Evolutionary conservation across 2,888 invertebrate species (phyloP).

Genomic region (Caenorhabditis afra): DNA sequence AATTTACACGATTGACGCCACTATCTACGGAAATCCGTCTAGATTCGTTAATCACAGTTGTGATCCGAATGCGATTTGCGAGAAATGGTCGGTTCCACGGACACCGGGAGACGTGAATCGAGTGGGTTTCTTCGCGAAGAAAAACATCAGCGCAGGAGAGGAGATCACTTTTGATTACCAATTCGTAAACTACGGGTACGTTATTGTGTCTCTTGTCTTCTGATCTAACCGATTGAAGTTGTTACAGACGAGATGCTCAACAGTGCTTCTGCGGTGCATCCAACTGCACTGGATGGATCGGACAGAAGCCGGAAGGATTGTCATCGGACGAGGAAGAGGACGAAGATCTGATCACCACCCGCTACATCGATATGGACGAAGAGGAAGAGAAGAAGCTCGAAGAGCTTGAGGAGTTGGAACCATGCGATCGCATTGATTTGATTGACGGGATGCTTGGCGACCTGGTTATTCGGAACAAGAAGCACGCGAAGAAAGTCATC

Average conservation of each 20-base stretch:
- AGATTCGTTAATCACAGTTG: conserved; percentile 99
- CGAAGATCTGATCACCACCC: conserved; percentile 42
- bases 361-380: conserved; percentile 39
- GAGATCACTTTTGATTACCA: conserved; percentile 99
- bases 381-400: conserved; percentile 34
- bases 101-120: conserved; percentile 64
- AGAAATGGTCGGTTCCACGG: conserved; percentile 84
- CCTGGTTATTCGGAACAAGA: conserved; percentile 30
- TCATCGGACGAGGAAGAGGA: conserved; percentile 48
- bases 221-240: not conserved
- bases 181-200: conserved; percentile 94
- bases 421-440: conserved; percentile 16
- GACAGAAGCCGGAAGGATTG: conserved; percentile 81
- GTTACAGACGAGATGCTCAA: conserved; percentile 91
- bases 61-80: conserved; percentile 97
- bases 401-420: conserved; percentile 13
- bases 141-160: conserved; percentile 89
- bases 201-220: conserved; percentile 12
- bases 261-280: conserved; percentile 93
- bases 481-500: conserved; percentile 41
- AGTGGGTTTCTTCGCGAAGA: conserved; percentile 95
- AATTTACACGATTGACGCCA: conserved; percentile 96
- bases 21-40: conserved; percentile 94
- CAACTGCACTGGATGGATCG: conserved; percentile 95
- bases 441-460: conserved; percentile 33